phyloP scores from a whole-genome alignment of 2,888 invertebrate species.

The Caenorhabditis sp. region DNA sequence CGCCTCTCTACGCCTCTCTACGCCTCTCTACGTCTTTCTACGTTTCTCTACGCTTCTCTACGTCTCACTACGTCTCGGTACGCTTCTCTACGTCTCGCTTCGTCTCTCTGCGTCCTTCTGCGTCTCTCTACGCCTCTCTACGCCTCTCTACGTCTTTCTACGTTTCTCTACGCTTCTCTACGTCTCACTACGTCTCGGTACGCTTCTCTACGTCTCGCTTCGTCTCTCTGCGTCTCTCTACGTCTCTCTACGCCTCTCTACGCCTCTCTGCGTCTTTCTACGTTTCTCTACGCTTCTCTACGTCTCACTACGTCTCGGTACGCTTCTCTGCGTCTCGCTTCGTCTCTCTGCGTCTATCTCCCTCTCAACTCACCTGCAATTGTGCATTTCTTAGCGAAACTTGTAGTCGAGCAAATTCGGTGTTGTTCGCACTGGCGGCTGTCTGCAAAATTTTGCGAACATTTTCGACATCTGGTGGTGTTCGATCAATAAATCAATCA shows the following conservation, averaged over 20 bases:
- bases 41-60: too few relatives aligned
- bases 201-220: too few relatives aligned
- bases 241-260: too few relatives aligned
- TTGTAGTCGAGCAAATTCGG: slow-evolving; percentile 65
- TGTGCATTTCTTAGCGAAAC: slow-evolving; percentile 63
- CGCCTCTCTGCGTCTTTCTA: too few relatives aligned
- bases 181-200: not conserved
- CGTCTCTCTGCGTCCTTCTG: not conserved
- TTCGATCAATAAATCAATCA: not conserved
- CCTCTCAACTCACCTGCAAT: slow-evolving; percentile 13
- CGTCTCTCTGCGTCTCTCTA: not conserved
- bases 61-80: not conserved
- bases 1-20: not conserved
- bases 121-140: too few relatives aligned
- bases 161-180: too few relatives aligned
- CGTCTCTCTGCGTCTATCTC: not conserved
- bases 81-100: too few relatives aligned
- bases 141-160: not conserved
- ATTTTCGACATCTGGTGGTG: not conserved
- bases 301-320: too few relatives aligned
- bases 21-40: not conserved
- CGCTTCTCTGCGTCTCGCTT: too few relatives aligned
- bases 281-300: not conserved
- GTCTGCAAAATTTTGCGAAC: slow-evolving; percentile 26
- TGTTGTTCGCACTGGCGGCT: slow-evolving; percentile 25